Evolutionary conservation across 2,797 vertebrate species (phyloP).

Genomic region (Pseudochaenichthys georgianus): DNA sequence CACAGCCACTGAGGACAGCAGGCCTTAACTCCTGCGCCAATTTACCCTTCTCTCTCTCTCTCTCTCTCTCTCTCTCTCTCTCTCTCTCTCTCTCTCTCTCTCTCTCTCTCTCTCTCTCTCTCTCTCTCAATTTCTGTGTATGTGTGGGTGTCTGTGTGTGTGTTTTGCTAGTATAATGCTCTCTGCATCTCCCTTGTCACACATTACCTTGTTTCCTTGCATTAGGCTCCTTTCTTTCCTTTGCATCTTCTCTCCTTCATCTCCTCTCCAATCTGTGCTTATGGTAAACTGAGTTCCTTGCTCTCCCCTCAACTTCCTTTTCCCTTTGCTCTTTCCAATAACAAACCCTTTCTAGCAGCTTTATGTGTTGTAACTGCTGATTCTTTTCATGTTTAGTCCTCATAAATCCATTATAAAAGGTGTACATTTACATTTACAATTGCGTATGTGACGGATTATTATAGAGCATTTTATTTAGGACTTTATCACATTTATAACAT

Average conservation of each 20-base stretch:
- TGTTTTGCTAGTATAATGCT: slow-evolving; percentile 42
- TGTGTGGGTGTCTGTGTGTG: slow-evolving; percentile 31
- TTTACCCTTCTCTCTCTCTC: too few relatives aligned
- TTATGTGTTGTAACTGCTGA: neutral
- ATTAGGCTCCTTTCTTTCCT: slow-evolving; percentile 60
- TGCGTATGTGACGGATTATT: neutral
- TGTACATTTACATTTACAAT: neutral
- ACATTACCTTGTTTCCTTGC: slow-evolving; percentile 67
- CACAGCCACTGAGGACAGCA: slow-evolving; percentile 82
- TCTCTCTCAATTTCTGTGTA: slow-evolving; percentile 13
- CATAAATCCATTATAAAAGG: neutral
- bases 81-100: slow-evolving; percentile 14
- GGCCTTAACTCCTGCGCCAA: slow-evolving; percentile 82
- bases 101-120: slow-evolving; percentile 13
- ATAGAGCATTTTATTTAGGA: neutral
- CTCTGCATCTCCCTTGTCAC: slow-evolving; percentile 56
- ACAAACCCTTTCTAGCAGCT: neutral
- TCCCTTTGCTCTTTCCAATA: neutral
- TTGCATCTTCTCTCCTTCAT: slow-evolving; percentile 47
- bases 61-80: too few relatives aligned
- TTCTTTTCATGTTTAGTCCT: neutral
- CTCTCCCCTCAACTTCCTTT: slow-evolving; percentile 37
- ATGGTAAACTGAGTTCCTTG: slow-evolving; percentile 51
- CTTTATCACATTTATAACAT: neutral
- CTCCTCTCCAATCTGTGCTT: slow-evolving; percentile 51